Evolutionary conservation across 2,888 invertebrate species (phyloP).

Genomic region (Heteropelma amictum): DNA sequence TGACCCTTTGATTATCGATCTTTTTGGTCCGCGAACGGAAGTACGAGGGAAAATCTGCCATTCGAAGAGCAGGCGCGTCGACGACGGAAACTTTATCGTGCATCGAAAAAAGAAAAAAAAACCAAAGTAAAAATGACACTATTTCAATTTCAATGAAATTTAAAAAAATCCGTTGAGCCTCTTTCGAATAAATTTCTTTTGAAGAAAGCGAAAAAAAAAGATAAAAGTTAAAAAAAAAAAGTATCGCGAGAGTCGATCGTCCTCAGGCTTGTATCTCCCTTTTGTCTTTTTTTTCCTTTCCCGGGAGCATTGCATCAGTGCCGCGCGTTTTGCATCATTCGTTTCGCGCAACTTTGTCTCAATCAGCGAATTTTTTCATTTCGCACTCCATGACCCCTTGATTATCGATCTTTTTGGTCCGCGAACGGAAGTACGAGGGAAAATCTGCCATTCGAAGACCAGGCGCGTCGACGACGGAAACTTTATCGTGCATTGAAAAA

Average conservation of each 20-base stretch:
- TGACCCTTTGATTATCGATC: neutral
- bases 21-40: neutral
- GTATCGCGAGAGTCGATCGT: too few relatives aligned
- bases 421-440: conserved; percentile 39
- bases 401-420: neutral
- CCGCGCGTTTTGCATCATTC: conserved; percentile 13
- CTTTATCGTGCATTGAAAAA: too few relatives aligned
- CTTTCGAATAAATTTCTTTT: too few relatives aligned
- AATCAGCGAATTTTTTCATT: neutral
- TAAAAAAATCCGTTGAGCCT: too few relatives aligned
- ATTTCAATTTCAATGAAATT: neutral
- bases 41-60: conserved; percentile 47
- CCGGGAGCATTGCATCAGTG: neutral
- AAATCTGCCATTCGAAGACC: conserved; percentile 44
- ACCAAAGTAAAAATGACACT: neutral
- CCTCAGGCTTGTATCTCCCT: conserved; percentile 38
- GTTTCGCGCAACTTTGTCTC: neutral
- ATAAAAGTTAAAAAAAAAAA: too few relatives aligned
- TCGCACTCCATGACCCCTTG: neutral
- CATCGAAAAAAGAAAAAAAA: too few relatives aligned
- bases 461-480: conserved; percentile 17
- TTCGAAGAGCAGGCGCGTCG: conserved; percentile 37
- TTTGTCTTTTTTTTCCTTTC: neutral
- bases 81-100: conserved; percentile 5
- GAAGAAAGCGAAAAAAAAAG: too few relatives aligned